A percentile compares a stretch with the other conserved stretches of the same genome.
These are phyloP conservation scores for Drosophila burlai DNA, from an alignment of 1,140 invertebrate genomes.

Conservation along the genomic window DNA sequence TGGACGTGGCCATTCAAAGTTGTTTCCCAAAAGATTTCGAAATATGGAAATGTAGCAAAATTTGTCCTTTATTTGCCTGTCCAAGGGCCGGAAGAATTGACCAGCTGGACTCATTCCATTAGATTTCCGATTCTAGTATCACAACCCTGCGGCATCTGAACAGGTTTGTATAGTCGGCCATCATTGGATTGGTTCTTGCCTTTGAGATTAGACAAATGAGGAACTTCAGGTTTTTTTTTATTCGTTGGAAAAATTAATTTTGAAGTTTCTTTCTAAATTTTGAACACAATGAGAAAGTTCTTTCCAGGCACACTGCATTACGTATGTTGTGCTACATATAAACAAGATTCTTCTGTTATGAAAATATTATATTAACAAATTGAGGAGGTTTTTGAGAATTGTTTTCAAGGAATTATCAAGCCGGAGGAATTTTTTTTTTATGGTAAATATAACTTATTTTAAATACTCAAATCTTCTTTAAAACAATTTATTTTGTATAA, in stretches of 20 bases:
- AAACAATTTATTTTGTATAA: neutral
- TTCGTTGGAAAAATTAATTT: neutral
- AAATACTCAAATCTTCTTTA: neutral
- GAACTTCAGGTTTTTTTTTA: neutral
- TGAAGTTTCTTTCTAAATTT: neutral
- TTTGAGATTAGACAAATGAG: neutral
- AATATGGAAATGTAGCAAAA: conserved; percentile 29
- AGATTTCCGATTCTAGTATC: conserved; percentile 30
- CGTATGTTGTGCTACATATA: neutral
- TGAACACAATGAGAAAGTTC: neutral
- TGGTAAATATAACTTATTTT: neutral
- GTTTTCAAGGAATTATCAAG: no score
- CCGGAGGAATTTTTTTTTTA: neutral
- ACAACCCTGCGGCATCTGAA: conserved; percentile 61
- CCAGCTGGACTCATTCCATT: neutral
- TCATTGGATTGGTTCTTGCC: neutral
- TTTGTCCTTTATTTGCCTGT: conserved; percentile 24
- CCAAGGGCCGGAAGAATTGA: neutral
- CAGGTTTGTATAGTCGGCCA: conserved; percentile 63
- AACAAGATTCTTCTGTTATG: no score
- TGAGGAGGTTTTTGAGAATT: no score
- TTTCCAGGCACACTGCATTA: neutral
- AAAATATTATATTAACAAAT: no score
- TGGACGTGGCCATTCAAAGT: conserved; percentile 20
- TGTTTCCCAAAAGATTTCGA: conserved; percentile 30